Percentiles rank a stretch among this genome's conserved stretches.
Conservation (phyloP, 2,113 vertebrate species). For the Pteronura brasiliensis region DNA sequence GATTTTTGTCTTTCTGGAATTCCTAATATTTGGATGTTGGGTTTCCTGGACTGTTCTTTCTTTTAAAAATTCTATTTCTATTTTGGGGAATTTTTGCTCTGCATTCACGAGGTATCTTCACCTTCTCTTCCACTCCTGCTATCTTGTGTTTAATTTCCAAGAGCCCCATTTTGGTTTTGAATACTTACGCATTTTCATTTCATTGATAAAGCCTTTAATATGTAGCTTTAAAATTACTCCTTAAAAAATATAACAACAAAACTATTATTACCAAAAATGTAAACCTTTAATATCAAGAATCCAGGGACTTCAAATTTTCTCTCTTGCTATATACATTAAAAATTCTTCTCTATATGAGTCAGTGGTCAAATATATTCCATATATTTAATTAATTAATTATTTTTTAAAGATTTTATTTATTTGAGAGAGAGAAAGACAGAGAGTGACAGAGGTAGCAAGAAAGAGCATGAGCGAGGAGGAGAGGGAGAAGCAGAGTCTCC, state of each 20-base stretch:
- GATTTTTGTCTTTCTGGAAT: not conserved
- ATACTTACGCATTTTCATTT: not conserved
- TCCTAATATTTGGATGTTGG: not conserved
- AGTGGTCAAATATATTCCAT: not conserved
- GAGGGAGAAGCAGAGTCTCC: too few relatives aligned
- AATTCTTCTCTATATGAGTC: not conserved
- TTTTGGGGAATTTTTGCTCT: not conserved
- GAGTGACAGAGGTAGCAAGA: too few relatives aligned
- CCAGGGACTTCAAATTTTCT: not conserved
- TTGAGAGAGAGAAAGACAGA: too few relatives aligned
- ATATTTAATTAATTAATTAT: not conserved
- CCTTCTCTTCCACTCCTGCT: not conserved
- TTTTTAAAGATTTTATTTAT: not conserved
- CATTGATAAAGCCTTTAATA: not conserved
- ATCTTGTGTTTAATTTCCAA: not conserved
- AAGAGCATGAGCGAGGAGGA: too few relatives aligned
- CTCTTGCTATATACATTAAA: not conserved
- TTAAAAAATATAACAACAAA: not conserved
- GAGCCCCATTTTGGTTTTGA: not conserved
- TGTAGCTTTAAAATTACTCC: not conserved
- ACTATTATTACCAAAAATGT: not conserved
- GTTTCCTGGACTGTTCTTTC: not conserved
- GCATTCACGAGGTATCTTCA: not conserved
- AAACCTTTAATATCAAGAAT: not conserved
- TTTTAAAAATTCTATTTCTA: not conserved